Conservation (phyloP, 1,140 invertebrate genomes). For the Lithobius niger region DNA sequence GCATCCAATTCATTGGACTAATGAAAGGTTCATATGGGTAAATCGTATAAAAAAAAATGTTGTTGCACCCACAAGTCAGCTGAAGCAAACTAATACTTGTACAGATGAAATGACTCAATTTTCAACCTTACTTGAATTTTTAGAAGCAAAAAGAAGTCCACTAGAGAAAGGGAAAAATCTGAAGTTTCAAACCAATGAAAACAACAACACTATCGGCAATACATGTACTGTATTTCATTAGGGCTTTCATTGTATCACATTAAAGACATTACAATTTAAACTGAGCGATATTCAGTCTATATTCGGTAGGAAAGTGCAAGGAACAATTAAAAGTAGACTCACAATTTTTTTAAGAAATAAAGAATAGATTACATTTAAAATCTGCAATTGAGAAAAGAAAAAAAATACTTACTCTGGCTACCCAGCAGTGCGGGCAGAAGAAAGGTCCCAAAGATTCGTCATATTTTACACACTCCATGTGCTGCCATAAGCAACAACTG, state of each 20-base stretch:
- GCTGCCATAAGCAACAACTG: constrained; percentile 43
- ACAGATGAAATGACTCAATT: too few species aligned
- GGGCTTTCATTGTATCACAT: not conserved
- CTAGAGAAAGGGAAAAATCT: too few species aligned
- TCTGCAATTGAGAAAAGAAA: not conserved
- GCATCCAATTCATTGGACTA: too few species aligned
- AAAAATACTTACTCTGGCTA: constrained; percentile 25
- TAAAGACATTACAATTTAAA: not conserved
- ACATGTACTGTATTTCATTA: not conserved
- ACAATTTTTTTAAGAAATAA: too few species aligned
- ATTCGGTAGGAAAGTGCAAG: not conserved
- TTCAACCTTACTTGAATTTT: too few species aligned
- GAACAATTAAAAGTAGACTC: not conserved
- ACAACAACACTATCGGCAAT: not conserved
- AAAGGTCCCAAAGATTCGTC: constrained; percentile 31
- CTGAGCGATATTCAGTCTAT: not conserved
- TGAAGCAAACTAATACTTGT: too few species aligned
- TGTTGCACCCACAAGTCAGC: too few species aligned
- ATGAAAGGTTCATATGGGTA: too few species aligned
- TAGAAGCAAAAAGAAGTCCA: too few species aligned
- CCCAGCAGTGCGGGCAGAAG: constrained; percentile 50
- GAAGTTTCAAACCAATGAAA: too few species aligned
- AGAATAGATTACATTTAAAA: too few species aligned
- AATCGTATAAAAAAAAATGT: too few species aligned
- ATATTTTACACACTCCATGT: constrained; percentile 45